Evolutionary conservation across 2,113 vertebrate genomes (phyloP).

Genomic region (Leptosomus discolor): DNA sequence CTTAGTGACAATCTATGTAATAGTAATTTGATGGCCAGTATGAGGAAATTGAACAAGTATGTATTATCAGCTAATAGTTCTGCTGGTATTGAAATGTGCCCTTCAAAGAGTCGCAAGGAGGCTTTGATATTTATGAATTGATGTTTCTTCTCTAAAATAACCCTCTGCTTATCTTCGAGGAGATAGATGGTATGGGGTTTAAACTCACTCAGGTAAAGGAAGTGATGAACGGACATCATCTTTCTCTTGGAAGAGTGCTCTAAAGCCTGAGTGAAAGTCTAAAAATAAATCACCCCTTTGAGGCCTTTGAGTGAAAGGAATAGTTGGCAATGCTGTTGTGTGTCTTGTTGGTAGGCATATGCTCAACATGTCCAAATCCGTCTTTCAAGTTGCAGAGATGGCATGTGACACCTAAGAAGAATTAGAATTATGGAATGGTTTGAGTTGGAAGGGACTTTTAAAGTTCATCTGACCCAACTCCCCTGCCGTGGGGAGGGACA

Average conservation of each 20-base stretch:
- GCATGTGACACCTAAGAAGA: not conserved
- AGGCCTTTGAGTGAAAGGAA: not conserved
- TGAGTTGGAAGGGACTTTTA: not conserved
- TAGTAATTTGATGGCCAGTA: not conserved
- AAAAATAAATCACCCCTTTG: not conserved
- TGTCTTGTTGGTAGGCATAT: not conserved
- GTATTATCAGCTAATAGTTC: not conserved
- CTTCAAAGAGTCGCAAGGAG: not conserved
- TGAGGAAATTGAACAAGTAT: not conserved
- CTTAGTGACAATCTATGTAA: not conserved
- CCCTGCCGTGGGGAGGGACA: no score
- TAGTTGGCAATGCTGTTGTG: not conserved
- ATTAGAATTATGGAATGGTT: not conserved
- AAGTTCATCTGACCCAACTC: not conserved
- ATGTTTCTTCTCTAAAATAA: not conserved
- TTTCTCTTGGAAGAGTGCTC: not conserved
- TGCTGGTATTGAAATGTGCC: not conserved
- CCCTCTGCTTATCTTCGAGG: not conserved
- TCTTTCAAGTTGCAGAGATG: not conserved
- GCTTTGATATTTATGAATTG: not conserved
- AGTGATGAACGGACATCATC: not conserved
- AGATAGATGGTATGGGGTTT: not conserved
- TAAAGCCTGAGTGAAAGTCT: not conserved
- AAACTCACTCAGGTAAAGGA: not conserved
- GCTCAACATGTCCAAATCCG: not conserved